A percentile compares a stretch with the other conserved stretches of the same genome.
Conservation (phyloP, 2,888 invertebrate genomes). For the Rhodophaea formosa region DNA sequence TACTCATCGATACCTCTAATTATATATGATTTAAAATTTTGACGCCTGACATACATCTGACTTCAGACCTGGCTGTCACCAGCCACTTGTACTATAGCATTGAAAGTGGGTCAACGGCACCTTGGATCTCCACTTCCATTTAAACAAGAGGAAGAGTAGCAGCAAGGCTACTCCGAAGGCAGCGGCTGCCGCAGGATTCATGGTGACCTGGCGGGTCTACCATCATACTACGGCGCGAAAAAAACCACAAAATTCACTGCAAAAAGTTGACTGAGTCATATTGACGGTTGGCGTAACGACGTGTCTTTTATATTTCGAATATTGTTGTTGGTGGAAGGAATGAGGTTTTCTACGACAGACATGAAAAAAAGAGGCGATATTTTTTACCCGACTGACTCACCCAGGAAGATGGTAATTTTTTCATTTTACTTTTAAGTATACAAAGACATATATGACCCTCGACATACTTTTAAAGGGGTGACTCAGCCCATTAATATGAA, state of each 20-base stretch:
- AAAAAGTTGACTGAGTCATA: conserved; percentile 22
- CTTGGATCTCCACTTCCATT: conserved; percentile 53
- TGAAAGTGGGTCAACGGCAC: conserved; percentile 26
- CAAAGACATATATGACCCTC: no score
- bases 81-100: background rate
- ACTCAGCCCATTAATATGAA: no score
- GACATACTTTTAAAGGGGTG: no score
- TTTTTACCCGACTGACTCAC: no score
- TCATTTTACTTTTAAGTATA: no score
- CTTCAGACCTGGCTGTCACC: background rate
- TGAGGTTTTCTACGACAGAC: background rate
- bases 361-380: no score
- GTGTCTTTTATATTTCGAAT: conserved; percentile 5
- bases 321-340: background rate
- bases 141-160: conserved; percentile 42
- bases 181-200: conserved; percentile 46
- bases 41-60: no score
- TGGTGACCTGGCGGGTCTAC: conserved; percentile 33
- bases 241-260: conserved; percentile 15
- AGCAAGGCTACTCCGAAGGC: conserved; percentile 48
- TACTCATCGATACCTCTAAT: no score
- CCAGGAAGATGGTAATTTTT: no score
- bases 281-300: conserved; percentile 1
- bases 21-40: no score
- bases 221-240: conserved; percentile 35